Evolutionary conservation across 2,888 invertebrate species (phyloP).

Genomic region (Eurytoma adleriae): DNA sequence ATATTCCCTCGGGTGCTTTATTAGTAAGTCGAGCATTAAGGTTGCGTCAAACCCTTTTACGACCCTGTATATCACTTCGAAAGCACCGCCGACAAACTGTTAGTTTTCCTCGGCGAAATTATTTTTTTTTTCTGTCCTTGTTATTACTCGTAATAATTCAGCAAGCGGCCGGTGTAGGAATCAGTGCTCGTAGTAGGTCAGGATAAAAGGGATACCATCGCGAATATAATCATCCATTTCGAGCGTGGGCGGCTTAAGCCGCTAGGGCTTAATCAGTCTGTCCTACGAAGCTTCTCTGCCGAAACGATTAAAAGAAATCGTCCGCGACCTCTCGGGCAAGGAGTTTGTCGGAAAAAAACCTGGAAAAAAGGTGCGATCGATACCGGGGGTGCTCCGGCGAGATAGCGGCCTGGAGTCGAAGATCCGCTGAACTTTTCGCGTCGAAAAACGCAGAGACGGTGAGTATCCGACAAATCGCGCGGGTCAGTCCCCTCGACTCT

Average conservation of each 20-base stretch:
- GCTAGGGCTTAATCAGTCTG: no score
- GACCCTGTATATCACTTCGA: not conserved
- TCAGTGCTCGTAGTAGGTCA: no score
- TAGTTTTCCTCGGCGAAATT: not conserved
- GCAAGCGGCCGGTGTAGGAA: no score
- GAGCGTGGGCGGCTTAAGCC: no score
- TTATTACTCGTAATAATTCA: no score
- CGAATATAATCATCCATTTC: no score
- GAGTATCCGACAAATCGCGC: conserved; percentile 41
- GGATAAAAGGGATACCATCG: no score
- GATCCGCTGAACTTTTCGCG: conserved; percentile 12
- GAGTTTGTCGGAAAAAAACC: not conserved
- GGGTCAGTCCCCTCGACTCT: conserved; percentile 24
- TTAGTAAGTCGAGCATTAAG: conserved; percentile 16
- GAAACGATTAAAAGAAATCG: no score
- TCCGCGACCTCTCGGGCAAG: no score
- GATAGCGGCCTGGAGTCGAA: conserved; percentile 4
- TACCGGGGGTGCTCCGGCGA: not conserved
- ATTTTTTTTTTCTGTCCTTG: not conserved
- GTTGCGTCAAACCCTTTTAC: conserved; percentile 10
- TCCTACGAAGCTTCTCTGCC: no score
- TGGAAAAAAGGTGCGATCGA: not conserved
- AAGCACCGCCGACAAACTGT: not conserved
- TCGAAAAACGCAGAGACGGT: not conserved
- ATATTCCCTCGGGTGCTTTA: not conserved